Evolutionary conservation across 2,797 vertebrate genomes (phyloP).

Genomic region (Mycteria americana): DNA sequence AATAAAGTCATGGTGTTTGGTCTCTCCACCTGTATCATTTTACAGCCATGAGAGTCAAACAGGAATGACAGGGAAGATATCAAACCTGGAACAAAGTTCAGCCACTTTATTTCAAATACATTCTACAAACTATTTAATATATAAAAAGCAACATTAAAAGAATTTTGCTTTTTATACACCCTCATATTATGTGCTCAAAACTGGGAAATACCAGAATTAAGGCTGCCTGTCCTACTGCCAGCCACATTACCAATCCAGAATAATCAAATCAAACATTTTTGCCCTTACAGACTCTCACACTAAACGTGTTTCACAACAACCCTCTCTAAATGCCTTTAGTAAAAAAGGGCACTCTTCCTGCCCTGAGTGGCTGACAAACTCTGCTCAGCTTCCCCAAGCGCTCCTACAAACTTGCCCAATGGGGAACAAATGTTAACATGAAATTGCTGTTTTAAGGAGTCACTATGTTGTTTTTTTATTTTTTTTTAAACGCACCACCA

Average conservation of each 20-base stretch:
- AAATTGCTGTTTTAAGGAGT: not conserved
- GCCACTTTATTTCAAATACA: not conserved
- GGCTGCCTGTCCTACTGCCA: not conserved
- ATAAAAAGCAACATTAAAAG: not conserved
- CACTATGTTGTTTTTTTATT: not conserved
- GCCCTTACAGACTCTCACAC: not conserved
- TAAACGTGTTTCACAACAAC: rapidly evolving
- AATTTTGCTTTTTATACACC: not conserved
- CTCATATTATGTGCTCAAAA: not conserved
- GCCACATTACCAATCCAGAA: not conserved
- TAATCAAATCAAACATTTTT: not conserved
- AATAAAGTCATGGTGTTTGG: rapidly evolving
- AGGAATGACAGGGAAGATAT: not conserved
- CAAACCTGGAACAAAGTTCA: not conserved
- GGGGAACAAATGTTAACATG: not conserved
- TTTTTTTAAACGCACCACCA: not conserved
- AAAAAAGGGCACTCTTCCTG: not conserved
- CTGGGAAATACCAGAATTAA: not conserved
- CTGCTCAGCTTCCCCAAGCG: not conserved
- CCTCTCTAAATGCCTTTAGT: not conserved
- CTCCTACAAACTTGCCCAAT: not conserved
- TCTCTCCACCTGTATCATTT: not conserved
- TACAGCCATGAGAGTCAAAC: not conserved
- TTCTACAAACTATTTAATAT: not conserved
- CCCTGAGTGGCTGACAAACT: too few species aligned